Evolutionary conservation across 2,797 vertebrate species (phyloP).

Genomic region (Hypotaenidia okinawae): DNA sequence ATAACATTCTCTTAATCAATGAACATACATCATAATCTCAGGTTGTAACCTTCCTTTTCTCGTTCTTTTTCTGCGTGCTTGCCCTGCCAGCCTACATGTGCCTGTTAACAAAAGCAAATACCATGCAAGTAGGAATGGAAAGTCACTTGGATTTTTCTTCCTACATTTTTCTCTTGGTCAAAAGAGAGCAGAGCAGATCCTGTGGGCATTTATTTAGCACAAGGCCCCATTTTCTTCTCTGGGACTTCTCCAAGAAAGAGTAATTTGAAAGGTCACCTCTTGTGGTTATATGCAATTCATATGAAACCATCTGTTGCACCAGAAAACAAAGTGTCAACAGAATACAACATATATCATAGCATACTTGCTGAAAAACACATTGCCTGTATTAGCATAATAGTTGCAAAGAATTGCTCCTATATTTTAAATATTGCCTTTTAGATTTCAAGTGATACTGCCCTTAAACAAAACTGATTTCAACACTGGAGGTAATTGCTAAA

Average conservation of each 20-base stretch:
- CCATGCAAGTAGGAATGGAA: neutral
- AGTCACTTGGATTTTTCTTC: neutral
- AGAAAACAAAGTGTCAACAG: neutral
- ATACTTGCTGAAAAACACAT: neutral
- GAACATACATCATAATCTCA: neutral
- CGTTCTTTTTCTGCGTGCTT: neutral
- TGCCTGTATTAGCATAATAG: neutral
- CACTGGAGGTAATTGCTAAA: neutral
- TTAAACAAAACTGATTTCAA: neutral
- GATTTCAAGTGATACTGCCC: neutral
- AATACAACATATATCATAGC: neutral
- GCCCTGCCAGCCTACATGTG: neutral
- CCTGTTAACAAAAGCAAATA: neutral
- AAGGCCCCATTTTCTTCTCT: neutral
- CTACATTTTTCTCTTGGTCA: neutral
- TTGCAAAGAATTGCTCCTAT: neutral
- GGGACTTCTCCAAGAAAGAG: neutral
- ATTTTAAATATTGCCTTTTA: neutral
- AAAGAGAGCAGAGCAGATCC: neutral
- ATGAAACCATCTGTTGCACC: neutral
- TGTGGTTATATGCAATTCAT: neutral
- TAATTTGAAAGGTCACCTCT: neutral
- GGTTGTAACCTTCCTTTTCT: neutral
- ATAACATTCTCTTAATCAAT: neutral
- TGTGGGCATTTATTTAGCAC: neutral